These are phyloP conservation scores for Henicopernis longicauda DNA, from an alignment of 2,113 vertebrate species.

Conservation along the genomic window DNA sequence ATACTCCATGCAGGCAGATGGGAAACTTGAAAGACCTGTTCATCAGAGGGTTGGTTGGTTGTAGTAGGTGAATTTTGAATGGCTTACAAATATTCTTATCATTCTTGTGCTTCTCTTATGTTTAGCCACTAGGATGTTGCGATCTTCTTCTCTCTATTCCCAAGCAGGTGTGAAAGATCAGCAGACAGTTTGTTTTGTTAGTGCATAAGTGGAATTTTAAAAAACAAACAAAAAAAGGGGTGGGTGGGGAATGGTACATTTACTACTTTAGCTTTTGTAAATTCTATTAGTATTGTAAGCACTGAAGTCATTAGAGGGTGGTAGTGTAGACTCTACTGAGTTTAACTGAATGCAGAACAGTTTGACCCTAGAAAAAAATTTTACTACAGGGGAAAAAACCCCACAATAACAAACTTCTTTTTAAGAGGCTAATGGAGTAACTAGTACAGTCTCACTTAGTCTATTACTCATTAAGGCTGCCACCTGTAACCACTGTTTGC, in stretches of 20 bases:
- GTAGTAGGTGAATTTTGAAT: not conserved
- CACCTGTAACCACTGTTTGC: not conserved
- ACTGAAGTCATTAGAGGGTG: not conserved
- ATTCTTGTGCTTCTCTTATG: not conserved
- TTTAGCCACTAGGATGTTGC: not conserved
- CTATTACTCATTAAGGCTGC: not conserved
- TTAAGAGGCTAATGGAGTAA: not conserved
- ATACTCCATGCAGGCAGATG: not conserved
- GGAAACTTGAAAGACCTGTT: not conserved
- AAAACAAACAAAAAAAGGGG: accelerated
- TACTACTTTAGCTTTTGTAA: not conserved
- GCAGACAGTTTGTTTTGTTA: not conserved
- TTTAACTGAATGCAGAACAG: not conserved
- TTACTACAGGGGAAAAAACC: not conserved
- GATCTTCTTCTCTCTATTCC: not conserved
- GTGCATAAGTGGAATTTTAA: not conserved
- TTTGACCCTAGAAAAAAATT: not conserved
- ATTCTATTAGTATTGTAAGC: not conserved
- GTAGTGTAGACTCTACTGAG: not conserved
- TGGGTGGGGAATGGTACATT: not conserved
- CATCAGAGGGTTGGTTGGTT: not conserved
- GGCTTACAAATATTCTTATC: not conserved
- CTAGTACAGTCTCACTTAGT: not conserved
- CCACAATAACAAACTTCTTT: not conserved
- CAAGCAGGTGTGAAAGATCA: not conserved